Evolutionary conservation across 2,113 vertebrate genomes (phyloP), one percentile per base, ranked within the genome.

Genomic region (Stigmatopora nigra): DNA sequence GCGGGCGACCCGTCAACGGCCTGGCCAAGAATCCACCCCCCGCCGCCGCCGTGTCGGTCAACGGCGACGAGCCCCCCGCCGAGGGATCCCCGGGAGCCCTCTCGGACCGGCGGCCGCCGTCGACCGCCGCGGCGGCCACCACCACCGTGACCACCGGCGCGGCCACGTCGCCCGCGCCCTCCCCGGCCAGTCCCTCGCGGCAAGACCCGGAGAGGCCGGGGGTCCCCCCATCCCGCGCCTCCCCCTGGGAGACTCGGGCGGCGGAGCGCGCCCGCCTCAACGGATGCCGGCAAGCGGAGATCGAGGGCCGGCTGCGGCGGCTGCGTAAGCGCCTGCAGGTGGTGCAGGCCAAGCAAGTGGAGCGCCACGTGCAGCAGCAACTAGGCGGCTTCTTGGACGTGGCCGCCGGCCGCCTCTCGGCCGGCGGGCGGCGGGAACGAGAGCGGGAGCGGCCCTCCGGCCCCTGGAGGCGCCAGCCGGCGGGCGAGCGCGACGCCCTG

Each of bases 311-410:
- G 4, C 91, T 97, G 51, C 91, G 93, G 7, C 90, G 93, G 51
- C 90, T 99, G 66, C 93, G 95, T 73, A 98, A 98, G 68, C 93
- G 96, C 74, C 91, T 99, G 75, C 95, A 97, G 85, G 93, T 99
- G 66, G 97, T 98, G 60, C 97, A 99, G 84, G 95, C 95, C 5
- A 98, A 98, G 85, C 96, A 98, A 88, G 95, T 98, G 68, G 95
- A 99, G 86, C 92, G 97, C 0, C 97, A 99, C 79, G 92, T 98
- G 65, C 94, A 96, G 73, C 95, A 99, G 79, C 97, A 99, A 83
- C 84, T 99, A 59, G 91, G 94, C 1, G 95, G 95, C 64, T 95
- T 99, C 86, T 84, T 98, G 84, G 94, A 94, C 87, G 92, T 92
- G 25, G 91, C 94, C 51, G 89, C 93, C 68, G 93, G 84, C 78